Percentiles rank a stretch among this genome's conserved stretches.
Evolutionary conservation across 2,113 vertebrate species (phyloP).

Genomic region (Barbus barbus): DNA sequence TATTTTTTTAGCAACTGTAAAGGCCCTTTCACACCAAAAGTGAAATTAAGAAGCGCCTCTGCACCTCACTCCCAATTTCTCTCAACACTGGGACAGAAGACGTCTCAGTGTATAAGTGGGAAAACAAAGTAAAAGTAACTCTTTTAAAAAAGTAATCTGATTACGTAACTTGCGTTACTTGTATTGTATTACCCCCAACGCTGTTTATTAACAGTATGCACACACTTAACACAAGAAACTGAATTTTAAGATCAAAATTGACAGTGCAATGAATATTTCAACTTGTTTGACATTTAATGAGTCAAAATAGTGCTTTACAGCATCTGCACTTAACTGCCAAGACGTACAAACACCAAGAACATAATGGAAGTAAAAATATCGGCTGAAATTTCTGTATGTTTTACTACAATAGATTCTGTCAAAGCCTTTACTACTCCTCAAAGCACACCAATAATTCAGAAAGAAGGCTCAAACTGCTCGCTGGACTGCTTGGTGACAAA

Average conservation of each 20-base stretch:
- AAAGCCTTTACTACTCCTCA: constrained; percentile 58
- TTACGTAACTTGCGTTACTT: too few relatives aligned
- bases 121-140: too few relatives aligned
- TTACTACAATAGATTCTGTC: constrained; percentile 9
- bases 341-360: neutral
- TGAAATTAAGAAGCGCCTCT: too few relatives aligned
- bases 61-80: too few relatives aligned
- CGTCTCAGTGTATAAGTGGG: too few relatives aligned
- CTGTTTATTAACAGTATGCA: neutral
- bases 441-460: rapidly evolving
- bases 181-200: too few relatives aligned
- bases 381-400: neutral
- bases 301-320: neutral
- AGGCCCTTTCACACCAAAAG: too few relatives aligned
- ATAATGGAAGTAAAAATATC: neutral
- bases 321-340: neutral
- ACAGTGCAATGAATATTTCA: neutral
- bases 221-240: neutral
- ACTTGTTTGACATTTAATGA: neutral
- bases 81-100: too few relatives aligned
- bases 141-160: too few relatives aligned
- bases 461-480: constrained; percentile 62
- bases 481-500: constrained; percentile 69
- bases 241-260: neutral
- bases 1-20: too few relatives aligned